phyloP scores from a whole-genome alignment of 2,888 invertebrate species.

The Eupithecia inturbata region DNA sequence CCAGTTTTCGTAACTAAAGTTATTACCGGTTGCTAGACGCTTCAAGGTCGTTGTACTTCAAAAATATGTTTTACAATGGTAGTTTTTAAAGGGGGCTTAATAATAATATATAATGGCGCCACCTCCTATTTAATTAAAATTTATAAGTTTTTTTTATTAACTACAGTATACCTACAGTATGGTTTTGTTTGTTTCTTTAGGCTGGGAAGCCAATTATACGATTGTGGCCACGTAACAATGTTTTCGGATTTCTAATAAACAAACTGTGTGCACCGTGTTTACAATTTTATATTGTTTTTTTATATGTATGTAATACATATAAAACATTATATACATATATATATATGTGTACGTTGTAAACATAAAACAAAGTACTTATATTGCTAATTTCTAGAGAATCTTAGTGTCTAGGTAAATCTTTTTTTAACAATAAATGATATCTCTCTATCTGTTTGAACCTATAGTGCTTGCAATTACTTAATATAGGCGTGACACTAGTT shows the following conservation, averaged over 20 bases:
- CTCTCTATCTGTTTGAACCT: too few species aligned
- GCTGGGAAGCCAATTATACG: neutral
- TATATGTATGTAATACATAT: too few species aligned
- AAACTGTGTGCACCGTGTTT: too few species aligned
- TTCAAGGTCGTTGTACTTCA: slow-evolving; percentile 14
- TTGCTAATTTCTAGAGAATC: too few species aligned
- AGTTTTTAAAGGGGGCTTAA: neutral
- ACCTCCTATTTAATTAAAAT: neutral
- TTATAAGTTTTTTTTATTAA: neutral
- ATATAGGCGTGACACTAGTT: neutral
- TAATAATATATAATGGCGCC: neutral
- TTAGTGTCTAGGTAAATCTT: too few species aligned
- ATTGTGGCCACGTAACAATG: neutral
- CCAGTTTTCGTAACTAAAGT: slow-evolving; percentile 23
- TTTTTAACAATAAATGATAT: too few species aligned
- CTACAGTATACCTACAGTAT: neutral
- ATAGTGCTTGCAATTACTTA: too few species aligned
- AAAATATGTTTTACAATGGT: neutral
- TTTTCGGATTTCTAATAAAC: neutral
- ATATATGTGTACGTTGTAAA: too few species aligned
- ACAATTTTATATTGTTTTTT: too few species aligned
- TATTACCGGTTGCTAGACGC: slow-evolving; percentile 7
- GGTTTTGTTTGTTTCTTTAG: neutral
- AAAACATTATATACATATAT: too few species aligned
- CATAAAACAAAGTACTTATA: too few species aligned